These are phyloP conservation scores for Lontra canadensis DNA, from an alignment of 2,113 vertebrate genomes.

Conservation along the genomic window DNA sequence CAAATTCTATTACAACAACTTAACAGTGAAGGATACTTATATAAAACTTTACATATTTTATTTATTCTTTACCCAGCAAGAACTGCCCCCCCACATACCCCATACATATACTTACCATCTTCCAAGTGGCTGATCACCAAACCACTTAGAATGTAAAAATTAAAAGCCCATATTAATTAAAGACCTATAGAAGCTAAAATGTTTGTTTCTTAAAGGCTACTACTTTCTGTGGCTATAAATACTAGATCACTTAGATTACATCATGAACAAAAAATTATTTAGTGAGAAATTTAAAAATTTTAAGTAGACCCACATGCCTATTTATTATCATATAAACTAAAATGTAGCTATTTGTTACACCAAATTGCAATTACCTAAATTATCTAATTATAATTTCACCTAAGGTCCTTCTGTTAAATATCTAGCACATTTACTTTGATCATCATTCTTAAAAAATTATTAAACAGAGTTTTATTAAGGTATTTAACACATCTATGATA, in stretches of 20 bases:
- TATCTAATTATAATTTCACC: not conserved
- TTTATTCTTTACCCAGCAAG: not conserved
- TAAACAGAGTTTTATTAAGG: not conserved
- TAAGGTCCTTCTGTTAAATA: not conserved
- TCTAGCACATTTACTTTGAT: conserved; percentile 12
- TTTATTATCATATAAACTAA: not conserved
- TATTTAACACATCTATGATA: not conserved
- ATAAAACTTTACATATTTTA: not conserved
- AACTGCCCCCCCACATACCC: rapidly evolving
- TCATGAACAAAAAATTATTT: not conserved
- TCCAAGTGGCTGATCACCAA: not conserved
- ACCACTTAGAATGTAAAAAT: not conserved
- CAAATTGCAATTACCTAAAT: not conserved
- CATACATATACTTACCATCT: not conserved
- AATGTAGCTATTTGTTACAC: not conserved
- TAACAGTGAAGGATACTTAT: not conserved
- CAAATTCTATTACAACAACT: conserved; percentile 16
- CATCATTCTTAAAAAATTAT: not conserved
- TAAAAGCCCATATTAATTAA: not conserved
- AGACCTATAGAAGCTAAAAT: not conserved
- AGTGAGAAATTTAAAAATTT: not conserved
- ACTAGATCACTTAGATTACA: not conserved
- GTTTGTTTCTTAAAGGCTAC: not conserved
- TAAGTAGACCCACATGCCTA: not conserved
- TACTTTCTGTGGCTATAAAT: not conserved